Percentiles rank a stretch among this genome's conserved stretches.
These are phyloP conservation scores for Smutsia gigantea DNA, from an alignment of 2,797 vertebrate species.

Conservation along the genomic window DNA sequence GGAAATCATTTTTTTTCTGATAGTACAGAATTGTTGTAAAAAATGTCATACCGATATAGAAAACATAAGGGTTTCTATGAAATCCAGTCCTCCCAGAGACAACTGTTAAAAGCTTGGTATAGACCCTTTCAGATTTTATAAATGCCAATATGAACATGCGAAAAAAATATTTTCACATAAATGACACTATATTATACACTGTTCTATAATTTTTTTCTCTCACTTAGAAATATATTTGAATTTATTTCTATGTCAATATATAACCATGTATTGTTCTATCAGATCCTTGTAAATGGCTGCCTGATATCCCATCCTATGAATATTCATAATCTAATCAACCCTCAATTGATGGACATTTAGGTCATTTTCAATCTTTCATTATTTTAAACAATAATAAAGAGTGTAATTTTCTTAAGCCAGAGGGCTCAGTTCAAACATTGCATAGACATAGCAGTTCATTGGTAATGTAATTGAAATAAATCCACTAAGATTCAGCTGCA, in stretches of 20 bases:
- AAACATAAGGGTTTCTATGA: not conserved
- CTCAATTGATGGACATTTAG: conserved; percentile 2
- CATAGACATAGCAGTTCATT: conserved; percentile 47
- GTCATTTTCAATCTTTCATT: conserved; percentile 53
- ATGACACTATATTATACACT: not conserved
- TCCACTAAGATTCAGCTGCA: conserved; percentile 18
- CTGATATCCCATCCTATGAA: conserved; percentile 1
- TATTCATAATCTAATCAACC: conserved; percentile 47
- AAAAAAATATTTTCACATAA: conserved; percentile 11
- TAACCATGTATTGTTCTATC: conserved; percentile 20
- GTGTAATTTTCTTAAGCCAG: conserved; percentile 64
- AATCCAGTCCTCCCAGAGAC: not conserved
- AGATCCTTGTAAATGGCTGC: conserved; percentile 36
- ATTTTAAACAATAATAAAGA: conserved; percentile 64
- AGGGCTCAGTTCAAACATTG: conserved; percentile 38
- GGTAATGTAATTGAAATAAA: conserved; percentile 60
- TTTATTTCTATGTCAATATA: conserved; percentile 28
- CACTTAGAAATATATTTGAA: conserved; percentile 47
- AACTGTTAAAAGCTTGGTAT: not conserved
- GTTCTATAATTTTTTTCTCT: not conserved
- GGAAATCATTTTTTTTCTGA: not conserved
- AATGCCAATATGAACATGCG: conserved; percentile 3
- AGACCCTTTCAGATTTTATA: conserved; percentile 42
- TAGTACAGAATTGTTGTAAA: not conserved
- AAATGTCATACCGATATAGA: not conserved